Evolutionary conservation across 2,888 invertebrate genomes (phyloP).

Genomic region (Athripsodes cinereus): DNA sequence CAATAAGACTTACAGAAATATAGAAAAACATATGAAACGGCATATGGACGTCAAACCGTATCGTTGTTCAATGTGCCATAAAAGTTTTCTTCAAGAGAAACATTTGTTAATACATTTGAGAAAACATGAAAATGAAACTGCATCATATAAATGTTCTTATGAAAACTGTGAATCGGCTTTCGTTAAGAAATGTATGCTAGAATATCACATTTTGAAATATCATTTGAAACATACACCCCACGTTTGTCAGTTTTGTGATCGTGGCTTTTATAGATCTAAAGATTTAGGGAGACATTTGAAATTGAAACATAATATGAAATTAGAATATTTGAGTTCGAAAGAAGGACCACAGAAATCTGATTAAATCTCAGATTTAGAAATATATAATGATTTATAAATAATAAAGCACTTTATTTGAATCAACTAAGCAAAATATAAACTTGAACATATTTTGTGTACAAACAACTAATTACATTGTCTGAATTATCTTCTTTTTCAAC

Average conservation of each 20-base stretch:
- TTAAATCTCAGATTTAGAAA: too few relatives aligned
- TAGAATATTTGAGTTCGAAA: too few relatives aligned
- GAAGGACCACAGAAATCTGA: too few relatives aligned
- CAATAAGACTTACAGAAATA: conserved; percentile 12
- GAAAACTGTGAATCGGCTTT: conserved; percentile 12
- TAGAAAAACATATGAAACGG: conserved; percentile 15
- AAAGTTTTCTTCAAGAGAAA: conserved; percentile 8
- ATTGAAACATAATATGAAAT: too few relatives aligned
- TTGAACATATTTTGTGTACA: too few relatives aligned
- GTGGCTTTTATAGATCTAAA: conserved; percentile 7
- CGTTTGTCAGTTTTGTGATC: conserved; percentile 12
- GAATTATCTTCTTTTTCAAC: too few relatives aligned
- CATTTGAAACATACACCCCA: conserved; percentile 9
- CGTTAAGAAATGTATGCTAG: conserved; percentile 10
- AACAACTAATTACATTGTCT: too few relatives aligned
- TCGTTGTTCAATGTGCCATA: conserved; percentile 11
- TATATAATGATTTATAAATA: too few relatives aligned
- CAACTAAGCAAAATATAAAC: too few relatives aligned
- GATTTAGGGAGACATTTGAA: conserved; percentile 4
- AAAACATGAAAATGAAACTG: conserved; percentile 11
- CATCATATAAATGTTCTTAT: conserved; percentile 7
- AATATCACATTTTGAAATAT: conserved; percentile 9
- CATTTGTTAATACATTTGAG: conserved; percentile 7
- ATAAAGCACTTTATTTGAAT: too few relatives aligned
- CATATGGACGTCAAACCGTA: conserved; percentile 8